Percentiles rank a stretch among this genome's conserved stretches.
Conservation (phyloP, 2,888 invertebrate species). For the Cantharis flavilabris region DNA sequence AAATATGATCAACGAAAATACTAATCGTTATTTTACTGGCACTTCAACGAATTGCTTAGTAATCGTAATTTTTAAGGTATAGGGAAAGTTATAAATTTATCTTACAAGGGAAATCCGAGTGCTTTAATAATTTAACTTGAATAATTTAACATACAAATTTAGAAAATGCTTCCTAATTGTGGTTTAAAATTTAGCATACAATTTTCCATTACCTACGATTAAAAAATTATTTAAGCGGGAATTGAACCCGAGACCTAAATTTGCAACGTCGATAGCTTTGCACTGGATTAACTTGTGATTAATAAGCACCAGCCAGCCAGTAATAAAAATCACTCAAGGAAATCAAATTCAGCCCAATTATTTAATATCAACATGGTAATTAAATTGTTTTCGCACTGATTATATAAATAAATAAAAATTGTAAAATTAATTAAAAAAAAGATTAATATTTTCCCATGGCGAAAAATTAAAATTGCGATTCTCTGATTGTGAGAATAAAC, state of each 20-base stretch:
- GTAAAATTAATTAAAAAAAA: not conserved
- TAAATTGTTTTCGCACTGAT: not conserved
- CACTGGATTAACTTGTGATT: not conserved
- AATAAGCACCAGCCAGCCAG: not conserved
- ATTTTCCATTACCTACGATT: not conserved
- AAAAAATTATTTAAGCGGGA: not conserved
- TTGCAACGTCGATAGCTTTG: not conserved
- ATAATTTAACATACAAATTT: not conserved
- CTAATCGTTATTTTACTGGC: not conserved
- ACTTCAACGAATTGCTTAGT: not conserved
- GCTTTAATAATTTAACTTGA: too few relatives aligned
- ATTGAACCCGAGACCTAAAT: not conserved
- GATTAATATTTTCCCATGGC: not conserved
- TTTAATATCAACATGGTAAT: not conserved
- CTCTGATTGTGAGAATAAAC: not conserved
- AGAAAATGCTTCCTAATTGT: not conserved
- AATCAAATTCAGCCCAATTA: not conserved
- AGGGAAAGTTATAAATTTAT: not conserved
- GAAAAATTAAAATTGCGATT: constrained; percentile 9
- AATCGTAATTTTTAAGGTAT: not conserved
- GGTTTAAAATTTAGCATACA: not conserved
- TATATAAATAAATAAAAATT: not conserved
- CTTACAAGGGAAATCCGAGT: not conserved
- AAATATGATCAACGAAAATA: not conserved
- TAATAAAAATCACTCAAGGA: not conserved